A percentile compares a stretch with the other conserved stretches of the same genome.
These are phyloP conservation scores for Neodiprion virginianus DNA, from an alignment of 1,140 invertebrate genomes.

Conservation along the genomic window DNA sequence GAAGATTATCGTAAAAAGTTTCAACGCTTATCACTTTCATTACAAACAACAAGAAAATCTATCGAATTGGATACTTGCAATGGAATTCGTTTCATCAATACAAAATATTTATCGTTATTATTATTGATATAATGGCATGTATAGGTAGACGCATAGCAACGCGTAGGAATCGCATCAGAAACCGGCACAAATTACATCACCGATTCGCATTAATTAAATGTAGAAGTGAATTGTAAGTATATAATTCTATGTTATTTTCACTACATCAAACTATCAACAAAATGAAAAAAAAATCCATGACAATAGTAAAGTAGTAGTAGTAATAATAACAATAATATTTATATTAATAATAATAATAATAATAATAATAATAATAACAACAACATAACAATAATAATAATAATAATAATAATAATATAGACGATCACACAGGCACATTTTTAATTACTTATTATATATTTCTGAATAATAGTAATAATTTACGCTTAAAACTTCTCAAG, in stretches of 20 bases:
- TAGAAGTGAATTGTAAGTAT: background rate
- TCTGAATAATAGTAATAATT: constrained; percentile 54
- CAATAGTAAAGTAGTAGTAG: background rate
- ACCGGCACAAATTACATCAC: background rate
- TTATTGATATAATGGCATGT: too few relatives aligned
- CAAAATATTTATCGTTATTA: too few relatives aligned
- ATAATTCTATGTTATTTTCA: background rate
- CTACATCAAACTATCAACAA: too few relatives aligned
- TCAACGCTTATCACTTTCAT: background rate
- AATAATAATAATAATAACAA: background rate
- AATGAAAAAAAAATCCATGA: background rate
- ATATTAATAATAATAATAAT: background rate
- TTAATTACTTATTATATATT: constrained; percentile 30
- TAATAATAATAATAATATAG: background rate
- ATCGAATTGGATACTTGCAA: too few relatives aligned
- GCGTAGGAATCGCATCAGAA: background rate
- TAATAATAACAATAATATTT: background rate
- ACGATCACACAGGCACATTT: constrained; percentile 32
- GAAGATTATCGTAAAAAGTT: too few relatives aligned
- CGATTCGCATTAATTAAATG: background rate
- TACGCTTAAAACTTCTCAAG: constrained; percentile 56
- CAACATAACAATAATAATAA: background rate
- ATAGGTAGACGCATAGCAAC: background rate
- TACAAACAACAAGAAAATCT: background rate
- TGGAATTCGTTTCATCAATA: too few relatives aligned